Evolutionary conservation across 2,888 invertebrate genomes (phyloP), one percentile per base, ranked within the genome.

Genomic region (Drosophila limbata): DNA sequence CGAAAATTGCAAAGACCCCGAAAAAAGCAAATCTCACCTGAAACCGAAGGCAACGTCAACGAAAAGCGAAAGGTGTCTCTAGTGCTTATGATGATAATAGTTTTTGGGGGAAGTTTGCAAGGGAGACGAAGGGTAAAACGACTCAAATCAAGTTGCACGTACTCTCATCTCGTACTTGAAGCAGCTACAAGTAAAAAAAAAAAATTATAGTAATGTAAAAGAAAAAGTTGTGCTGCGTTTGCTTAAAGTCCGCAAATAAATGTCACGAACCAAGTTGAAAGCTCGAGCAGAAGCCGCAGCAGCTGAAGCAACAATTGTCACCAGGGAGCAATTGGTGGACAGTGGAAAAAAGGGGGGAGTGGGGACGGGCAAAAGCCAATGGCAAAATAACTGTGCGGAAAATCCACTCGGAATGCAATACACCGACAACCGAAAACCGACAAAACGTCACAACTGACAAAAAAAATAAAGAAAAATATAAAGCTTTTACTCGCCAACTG

Each of bases 41-140:
- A 70, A 56, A 68, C 44, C 53, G 25, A 65, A 67, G 53, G 33
- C n/a, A 35, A 42, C 13, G 42, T 37, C 52, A 59, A 47, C 40
- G 25, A 82, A 86, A 79, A 89, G 87, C 87, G 89, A 85, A 88
- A 88, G 87, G 89, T 79, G 76, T 78, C 72, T 57, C 73, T 28
- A 17, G 56, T 37, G 74, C 66, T 73, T 73, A 74, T 83, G 64
- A 78, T 68, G 78, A 86, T 64, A 40, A 50, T 50, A 40, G 19
- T 53, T 52, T 33, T 39, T 25, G 25, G 52, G 50, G 50, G 45
- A 40, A 39, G 56, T 56, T 48, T 39, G 31, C 47, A 31, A 40
- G 13, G 35, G n/a, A 69, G 51, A 25, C 37, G 47, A 37, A 25
- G 50, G 50, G 33, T 8, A 21, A 55, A 31, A 31, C 6, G 44